phyloP scores from a whole-genome alignment of 1,140 invertebrate genomes.

The Drosophila bocqueti region DNA sequence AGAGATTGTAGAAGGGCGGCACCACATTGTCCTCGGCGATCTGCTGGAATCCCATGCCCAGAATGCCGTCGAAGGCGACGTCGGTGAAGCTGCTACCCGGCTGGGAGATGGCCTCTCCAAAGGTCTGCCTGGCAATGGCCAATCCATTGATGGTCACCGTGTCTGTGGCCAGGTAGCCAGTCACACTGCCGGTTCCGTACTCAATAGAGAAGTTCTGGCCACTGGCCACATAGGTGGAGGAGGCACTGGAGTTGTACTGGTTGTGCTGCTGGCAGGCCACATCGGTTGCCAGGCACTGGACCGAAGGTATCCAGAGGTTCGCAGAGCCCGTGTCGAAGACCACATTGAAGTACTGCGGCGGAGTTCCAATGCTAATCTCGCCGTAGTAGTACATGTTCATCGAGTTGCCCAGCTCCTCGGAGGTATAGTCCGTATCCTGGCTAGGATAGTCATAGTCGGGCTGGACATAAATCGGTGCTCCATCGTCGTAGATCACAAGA shows the following conservation, averaged over 20 bases:
- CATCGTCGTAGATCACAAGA: constrained; percentile 32
- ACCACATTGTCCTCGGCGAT: constrained; percentile 95
- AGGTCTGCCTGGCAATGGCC: constrained; percentile 92
- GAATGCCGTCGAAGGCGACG: constrained; percentile 98
- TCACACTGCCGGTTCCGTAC: constrained; percentile 69
- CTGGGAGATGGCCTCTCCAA: constrained; percentile 97
- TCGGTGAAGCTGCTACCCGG: constrained; percentile 95
- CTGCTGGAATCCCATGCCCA: constrained; percentile 94
- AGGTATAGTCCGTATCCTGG: constrained; percentile 33
- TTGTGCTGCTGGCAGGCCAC: constrained; percentile 70
- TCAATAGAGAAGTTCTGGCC: constrained; percentile 66
- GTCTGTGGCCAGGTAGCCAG: constrained; percentile 65
- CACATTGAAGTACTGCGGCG: constrained; percentile 89
- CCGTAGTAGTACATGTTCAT: constrained; percentile 87
- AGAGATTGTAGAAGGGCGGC: constrained; percentile 97
- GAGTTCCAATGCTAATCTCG: constrained; percentile 95
- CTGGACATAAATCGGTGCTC: constrained; percentile 17
- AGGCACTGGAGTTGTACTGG: constrained; percentile 70
- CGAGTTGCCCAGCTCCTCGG: constrained; percentile 57
- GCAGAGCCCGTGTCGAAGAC: constrained; percentile 75
- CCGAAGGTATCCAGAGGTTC: constrained; percentile 75
- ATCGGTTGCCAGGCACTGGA: constrained; percentile 51
- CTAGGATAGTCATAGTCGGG: constrained; percentile 38
- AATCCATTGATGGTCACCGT: constrained; percentile 87
- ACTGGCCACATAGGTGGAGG: constrained; percentile 63